Conservation (phyloP, 2,888 invertebrate species). For the Eupithecia pulchellata region DNA sequence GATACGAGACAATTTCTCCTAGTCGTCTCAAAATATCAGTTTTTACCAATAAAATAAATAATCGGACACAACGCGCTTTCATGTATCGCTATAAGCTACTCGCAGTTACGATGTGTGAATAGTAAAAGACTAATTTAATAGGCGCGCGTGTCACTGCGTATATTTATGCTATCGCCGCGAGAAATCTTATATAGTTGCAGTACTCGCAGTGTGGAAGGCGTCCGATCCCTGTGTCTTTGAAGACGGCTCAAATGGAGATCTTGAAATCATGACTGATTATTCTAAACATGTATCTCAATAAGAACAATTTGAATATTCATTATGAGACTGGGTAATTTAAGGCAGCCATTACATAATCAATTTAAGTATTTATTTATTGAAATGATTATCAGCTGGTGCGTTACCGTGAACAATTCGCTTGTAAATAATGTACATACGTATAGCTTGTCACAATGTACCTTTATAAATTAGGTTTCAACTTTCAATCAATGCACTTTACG, state of each 20-base stretch:
- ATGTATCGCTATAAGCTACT: background rate
- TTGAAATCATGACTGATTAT: slow-evolving; percentile 76
- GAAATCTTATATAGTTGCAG: background rate
- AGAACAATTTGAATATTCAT: slow-evolving; percentile 77
- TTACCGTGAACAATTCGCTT: slow-evolving; percentile 58
- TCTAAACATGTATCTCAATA: slow-evolving; percentile 76
- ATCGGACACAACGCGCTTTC: background rate
- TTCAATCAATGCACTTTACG: slow-evolving; percentile 8
- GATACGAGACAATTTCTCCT: background rate
- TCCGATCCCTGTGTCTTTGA: slow-evolving; percentile 28
- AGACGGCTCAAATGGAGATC: slow-evolving; percentile 73
- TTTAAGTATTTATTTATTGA: slow-evolving; percentile 40
- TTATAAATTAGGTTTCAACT: slow-evolving; percentile 9
- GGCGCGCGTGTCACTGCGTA: background rate
- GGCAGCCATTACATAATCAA: slow-evolving; percentile 73
- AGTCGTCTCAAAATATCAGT: background rate
- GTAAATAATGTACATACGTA: slow-evolving; percentile 59
- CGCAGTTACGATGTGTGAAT: background rate
- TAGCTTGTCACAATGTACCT: slow-evolving; percentile 47
- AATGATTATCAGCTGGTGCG: slow-evolving; percentile 30
- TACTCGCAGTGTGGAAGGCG: background rate
- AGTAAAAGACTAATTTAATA: background rate
- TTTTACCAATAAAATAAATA: background rate
- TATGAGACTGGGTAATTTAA: slow-evolving; percentile 77
- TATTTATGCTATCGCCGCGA: background rate